Conservation (phyloP, 2,797 vertebrate species). For the Miichthys miiuy region DNA sequence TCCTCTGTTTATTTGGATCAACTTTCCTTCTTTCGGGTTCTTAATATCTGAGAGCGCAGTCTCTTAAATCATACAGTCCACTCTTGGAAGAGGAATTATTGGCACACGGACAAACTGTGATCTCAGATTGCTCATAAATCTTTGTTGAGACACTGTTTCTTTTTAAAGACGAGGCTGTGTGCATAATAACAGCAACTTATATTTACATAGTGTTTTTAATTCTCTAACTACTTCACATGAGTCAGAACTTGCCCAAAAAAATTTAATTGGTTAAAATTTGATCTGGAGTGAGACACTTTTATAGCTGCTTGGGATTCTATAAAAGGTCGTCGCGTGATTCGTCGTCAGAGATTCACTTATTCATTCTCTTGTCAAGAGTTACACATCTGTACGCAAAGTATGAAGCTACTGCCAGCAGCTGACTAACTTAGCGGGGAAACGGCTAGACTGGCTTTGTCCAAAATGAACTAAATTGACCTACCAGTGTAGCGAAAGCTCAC, state of each 20-base stretch:
- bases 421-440: neutral
- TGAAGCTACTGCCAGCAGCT: neutral
- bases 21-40: neutral
- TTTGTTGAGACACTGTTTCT: neutral
- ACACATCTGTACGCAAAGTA: neutral
- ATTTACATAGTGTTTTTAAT: neutral
- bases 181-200: conserved; percentile 4
- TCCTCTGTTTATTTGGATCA: conserved; percentile 13
- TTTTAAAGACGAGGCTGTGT: conserved; percentile 1
- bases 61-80: conserved; percentile 12
- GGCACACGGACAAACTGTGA: conserved; percentile 17
- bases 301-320: neutral
- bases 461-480: neutral
- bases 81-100: conserved; percentile 6
- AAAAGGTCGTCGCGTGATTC: neutral
- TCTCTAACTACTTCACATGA: neutral
- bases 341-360: neutral
- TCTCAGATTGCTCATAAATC: conserved; percentile 20
- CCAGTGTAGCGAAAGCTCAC: neutral
- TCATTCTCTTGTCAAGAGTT: neutral
- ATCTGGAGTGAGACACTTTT: neutral
- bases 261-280: neutral
- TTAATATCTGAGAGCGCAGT: conserved; percentile 16
- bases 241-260: neutral
- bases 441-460: neutral